These are phyloP conservation scores for Crepidodera aurea DNA, from an alignment of 2,888 invertebrate species.

Conservation along the genomic window DNA sequence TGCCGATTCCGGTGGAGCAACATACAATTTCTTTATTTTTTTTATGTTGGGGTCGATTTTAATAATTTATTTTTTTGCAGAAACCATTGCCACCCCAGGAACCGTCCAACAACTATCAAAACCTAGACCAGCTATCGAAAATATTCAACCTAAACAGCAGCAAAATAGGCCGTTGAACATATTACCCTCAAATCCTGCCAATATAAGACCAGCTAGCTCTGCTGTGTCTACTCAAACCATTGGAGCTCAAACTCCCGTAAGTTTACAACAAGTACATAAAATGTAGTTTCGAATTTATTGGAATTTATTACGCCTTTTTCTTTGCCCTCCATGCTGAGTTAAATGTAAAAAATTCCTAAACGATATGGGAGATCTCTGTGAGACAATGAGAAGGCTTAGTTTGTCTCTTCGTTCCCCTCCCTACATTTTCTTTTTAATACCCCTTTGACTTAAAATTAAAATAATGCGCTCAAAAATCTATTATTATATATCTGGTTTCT, in stretches of 20 bases:
- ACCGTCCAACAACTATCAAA: conserved; percentile 63
- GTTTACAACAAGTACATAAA: conserved; percentile 38
- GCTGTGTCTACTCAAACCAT: conserved; percentile 87
- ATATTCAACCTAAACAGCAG: conserved; percentile 64
- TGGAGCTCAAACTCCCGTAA: conserved; percentile 66
- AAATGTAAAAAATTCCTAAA: conserved; percentile 31
- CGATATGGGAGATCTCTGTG: conserved; percentile 39
- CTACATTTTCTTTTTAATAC: conserved; percentile 28
- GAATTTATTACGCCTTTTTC: conserved; percentile 10
- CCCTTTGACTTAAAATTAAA: neutral
- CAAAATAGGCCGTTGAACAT: conserved; percentile 61
- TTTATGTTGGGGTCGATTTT: no score
- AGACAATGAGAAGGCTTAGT: conserved; percentile 29
- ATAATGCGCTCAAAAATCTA: neutral
- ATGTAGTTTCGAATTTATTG: neutral
- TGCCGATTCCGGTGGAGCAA: no score
- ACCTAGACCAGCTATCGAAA: conserved; percentile 64
- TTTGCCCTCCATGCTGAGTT: neutral
- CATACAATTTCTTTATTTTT: no score
- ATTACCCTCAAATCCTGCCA: conserved; percentile 65
- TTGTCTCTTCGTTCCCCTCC: conserved; percentile 39
- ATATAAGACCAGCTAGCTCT: conserved; percentile 79
- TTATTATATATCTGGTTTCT: no score
- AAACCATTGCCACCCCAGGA: conserved; percentile 60
- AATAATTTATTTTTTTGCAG: no score